Conservation (phyloP, 2,113 vertebrate genomes). For the Scopus umbretta region DNA sequence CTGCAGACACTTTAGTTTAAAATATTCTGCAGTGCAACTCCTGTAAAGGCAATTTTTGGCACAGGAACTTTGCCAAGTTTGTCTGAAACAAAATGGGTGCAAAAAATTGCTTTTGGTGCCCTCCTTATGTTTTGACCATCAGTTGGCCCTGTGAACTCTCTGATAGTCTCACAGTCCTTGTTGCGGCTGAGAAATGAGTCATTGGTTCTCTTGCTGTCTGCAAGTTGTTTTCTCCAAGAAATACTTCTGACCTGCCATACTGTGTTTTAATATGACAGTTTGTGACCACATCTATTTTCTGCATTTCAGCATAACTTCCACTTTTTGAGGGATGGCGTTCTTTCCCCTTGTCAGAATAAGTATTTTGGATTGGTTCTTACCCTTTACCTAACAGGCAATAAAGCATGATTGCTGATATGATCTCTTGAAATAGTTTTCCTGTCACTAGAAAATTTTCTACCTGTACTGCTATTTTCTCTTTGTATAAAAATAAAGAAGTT, state of each 20-base stretch:
- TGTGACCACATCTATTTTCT: neutral
- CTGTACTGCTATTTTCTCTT: neutral
- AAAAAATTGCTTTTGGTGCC: neutral
- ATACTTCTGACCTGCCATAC: neutral
- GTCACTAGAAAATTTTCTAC: neutral
- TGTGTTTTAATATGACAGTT: neutral
- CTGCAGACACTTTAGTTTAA: neutral
- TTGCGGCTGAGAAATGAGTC: neutral
- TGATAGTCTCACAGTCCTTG: neutral
- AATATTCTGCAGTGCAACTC: neutral
- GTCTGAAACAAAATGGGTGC: neutral
- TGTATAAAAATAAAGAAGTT: neutral
- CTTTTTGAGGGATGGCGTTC: neutral
- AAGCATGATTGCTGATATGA: neutral
- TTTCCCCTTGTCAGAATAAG: neutral
- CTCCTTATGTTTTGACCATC: neutral
- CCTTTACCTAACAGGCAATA: neutral
- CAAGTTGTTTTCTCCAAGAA: neutral
- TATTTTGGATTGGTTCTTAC: neutral
- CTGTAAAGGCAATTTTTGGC: neutral
- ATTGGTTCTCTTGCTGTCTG: neutral
- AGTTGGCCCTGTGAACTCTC: neutral
- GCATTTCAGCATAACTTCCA: neutral
- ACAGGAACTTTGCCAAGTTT: neutral
- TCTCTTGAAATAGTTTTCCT: neutral